A percentile compares a stretch with the other conserved stretches of the same genome.
These are phyloP conservation scores for Aselliscus stoliczkanus DNA, from an alignment of 2,797 vertebrate species.

Conservation along the genomic window DNA sequence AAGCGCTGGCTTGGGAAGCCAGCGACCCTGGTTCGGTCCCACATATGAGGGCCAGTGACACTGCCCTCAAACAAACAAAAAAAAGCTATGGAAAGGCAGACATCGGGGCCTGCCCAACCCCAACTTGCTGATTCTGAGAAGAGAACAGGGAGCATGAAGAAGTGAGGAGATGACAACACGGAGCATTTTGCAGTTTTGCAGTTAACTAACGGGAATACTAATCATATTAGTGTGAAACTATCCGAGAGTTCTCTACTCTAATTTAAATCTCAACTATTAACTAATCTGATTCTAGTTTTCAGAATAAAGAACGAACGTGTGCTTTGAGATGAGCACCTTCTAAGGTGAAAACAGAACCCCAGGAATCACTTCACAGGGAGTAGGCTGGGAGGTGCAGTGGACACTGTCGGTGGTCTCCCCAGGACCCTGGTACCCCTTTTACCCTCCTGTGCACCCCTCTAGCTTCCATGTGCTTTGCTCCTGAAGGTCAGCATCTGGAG, in stretches of 20 bases:
- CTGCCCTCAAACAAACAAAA: too few relatives aligned
- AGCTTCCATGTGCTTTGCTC: not conserved
- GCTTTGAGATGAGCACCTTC: not conserved
- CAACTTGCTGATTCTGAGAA: not conserved
- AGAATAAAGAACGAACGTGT: not conserved
- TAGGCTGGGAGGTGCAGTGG: not conserved
- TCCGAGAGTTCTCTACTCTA: not conserved
- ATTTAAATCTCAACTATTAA: not conserved
- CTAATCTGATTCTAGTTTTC: not conserved
- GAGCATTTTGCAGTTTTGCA: not conserved
- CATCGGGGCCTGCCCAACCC: not conserved
- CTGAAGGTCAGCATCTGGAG: not conserved
- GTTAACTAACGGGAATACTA: not conserved
- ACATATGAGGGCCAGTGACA: too few relatives aligned
- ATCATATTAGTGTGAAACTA: not conserved
- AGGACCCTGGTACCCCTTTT: not conserved
- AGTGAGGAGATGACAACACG: accelerated
- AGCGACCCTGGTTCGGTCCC: too few relatives aligned
- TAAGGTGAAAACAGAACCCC: not conserved
- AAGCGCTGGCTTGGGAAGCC: too few relatives aligned
- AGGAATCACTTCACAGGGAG: not conserved
- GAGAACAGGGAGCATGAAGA: not conserved
- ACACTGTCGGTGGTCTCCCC: not conserved
- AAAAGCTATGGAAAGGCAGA: not conserved
- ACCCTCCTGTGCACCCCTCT: not conserved